phyloP scores from a whole-genome alignment of 1,140 invertebrate species.

The Drepana arcuata region DNA sequence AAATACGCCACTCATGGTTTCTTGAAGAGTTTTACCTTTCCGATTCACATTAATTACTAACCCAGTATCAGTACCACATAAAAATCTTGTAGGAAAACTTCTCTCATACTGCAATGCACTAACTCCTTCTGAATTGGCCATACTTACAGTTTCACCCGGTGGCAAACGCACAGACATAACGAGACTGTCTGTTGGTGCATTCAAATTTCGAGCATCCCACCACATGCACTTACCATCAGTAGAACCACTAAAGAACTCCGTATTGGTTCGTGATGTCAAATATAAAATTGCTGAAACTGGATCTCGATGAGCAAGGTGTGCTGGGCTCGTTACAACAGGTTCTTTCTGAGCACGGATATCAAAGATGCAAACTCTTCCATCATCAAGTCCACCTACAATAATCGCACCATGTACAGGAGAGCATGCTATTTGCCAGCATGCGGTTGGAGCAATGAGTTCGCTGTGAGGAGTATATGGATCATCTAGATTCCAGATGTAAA shows the following conservation, averaged over 20 bases:
- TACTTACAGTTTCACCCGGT: constrained; percentile 72
- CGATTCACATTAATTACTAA: constrained; percentile 84
- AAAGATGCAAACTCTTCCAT: constrained; percentile 87
- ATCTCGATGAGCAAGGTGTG: constrained; percentile 80
- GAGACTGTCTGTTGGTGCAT: constrained; percentile 79
- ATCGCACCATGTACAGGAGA: constrained; percentile 86
- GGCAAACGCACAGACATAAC: constrained; percentile 74
- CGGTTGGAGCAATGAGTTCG: constrained; percentile 75
- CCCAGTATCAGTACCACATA: constrained; percentile 80
- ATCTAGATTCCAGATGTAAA: constrained; percentile 84
- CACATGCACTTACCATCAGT: constrained; percentile 85
- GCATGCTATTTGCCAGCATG: constrained; percentile 83
- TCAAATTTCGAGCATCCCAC: constrained; percentile 88
- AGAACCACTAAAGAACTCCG: constrained; percentile 89
- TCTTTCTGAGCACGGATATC: constrained; percentile 77
- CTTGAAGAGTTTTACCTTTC: constrained; percentile 79
- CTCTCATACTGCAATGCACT: constrained; percentile 86
- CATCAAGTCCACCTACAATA: constrained; percentile 84
- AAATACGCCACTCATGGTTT: constrained; percentile 74
- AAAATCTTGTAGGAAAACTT: constrained; percentile 84
- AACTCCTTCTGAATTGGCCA: constrained; percentile 78
- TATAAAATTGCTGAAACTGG: constrained; percentile 78
- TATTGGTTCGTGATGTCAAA: constrained; percentile 83
- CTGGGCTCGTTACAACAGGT: constrained; percentile 62
- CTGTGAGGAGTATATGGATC: constrained; percentile 84